Percentiles rank a stretch among this genome's conserved stretches.
Evolutionary conservation across 2,113 vertebrate species (phyloP).

Genomic region (Alouatta palliata): DNA sequence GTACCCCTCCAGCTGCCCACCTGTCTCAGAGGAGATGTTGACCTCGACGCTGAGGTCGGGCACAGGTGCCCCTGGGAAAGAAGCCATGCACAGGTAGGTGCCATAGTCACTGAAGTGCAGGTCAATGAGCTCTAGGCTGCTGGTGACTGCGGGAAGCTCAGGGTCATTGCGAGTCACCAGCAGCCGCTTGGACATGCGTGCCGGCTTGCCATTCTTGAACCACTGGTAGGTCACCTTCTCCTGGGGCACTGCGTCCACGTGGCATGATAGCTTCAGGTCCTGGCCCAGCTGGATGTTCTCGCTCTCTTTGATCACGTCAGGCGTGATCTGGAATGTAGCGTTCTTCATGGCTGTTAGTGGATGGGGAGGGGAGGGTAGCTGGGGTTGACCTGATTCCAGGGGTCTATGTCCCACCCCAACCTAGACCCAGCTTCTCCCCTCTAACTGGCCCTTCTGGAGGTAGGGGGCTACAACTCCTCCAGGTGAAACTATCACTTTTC

Average conservation of each 20-base stretch:
- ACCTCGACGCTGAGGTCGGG: constrained; percentile 94
- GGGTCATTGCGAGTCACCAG: constrained; percentile 95
- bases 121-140: constrained; percentile 97
- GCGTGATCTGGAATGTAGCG: constrained; percentile 97
- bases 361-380: neutral
- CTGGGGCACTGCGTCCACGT: constrained; percentile 97
- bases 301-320: constrained; percentile 97
- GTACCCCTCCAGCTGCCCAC: constrained; percentile 81
- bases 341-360: constrained; percentile 92
- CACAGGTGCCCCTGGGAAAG: constrained; percentile 92
- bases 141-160: constrained; percentile 93
- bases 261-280: constrained; percentile 98
- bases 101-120: constrained; percentile 97
- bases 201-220: constrained; percentile 94
- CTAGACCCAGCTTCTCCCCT: neutral
- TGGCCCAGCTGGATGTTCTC: constrained; percentile 97
- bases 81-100: constrained; percentile 94
- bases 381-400: neutral
- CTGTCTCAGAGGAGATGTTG: constrained; percentile 98
- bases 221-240: constrained; percentile 98
- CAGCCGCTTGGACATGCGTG: constrained; percentile 91
- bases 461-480: neutral
- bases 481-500: neutral
- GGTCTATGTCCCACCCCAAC: neutral
- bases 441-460: neutral